A percentile compares a stretch with the other conserved stretches of the same genome.
Evolutionary conservation across 92 coral and sea anemone genomes (phyloP).

Genomic region (Umimayanthus kanabou): DNA sequence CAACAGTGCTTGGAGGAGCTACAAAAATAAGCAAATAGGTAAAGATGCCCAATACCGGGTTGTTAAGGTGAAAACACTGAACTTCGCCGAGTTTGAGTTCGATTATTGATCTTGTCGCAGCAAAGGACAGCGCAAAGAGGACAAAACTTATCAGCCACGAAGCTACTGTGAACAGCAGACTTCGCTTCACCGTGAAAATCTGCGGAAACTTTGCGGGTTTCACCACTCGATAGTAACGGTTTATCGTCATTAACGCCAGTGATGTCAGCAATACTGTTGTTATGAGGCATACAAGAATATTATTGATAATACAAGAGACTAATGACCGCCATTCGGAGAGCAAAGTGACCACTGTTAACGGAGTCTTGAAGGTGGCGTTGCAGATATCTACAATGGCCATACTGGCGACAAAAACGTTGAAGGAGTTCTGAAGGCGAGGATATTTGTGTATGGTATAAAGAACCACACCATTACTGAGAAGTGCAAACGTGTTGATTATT

Average conservation of each 20-base stretch:
- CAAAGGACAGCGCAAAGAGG: neutral
- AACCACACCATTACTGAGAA: constrained; percentile 3
- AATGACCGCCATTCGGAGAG: neutral
- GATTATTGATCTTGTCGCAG: neutral
- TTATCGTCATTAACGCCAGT: constrained; percentile 4
- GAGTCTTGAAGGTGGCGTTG: neutral
- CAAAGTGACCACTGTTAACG: neutral
- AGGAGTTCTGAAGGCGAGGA: constrained; percentile 1
- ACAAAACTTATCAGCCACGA: neutral
- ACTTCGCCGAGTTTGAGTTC: neutral
- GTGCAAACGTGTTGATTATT: neutral
- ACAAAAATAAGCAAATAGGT: neutral
- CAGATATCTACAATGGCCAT: neutral
- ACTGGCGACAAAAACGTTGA: constrained; percentile 6
- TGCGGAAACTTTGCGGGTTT: neutral
- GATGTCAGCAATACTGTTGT: neutral
- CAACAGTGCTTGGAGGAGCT: neutral
- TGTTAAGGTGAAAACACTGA: neutral
- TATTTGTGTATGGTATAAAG: neutral
- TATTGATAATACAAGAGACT: neutral
- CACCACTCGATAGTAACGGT: constrained; percentile 1
- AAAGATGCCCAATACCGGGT: neutral
- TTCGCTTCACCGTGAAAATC: constrained; percentile 1
- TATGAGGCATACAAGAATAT: neutral
- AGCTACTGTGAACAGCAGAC: neutral